Evolutionary conservation across 2,797 vertebrate genomes (phyloP).

Genomic region (Intellagama lesueurii): DNA sequence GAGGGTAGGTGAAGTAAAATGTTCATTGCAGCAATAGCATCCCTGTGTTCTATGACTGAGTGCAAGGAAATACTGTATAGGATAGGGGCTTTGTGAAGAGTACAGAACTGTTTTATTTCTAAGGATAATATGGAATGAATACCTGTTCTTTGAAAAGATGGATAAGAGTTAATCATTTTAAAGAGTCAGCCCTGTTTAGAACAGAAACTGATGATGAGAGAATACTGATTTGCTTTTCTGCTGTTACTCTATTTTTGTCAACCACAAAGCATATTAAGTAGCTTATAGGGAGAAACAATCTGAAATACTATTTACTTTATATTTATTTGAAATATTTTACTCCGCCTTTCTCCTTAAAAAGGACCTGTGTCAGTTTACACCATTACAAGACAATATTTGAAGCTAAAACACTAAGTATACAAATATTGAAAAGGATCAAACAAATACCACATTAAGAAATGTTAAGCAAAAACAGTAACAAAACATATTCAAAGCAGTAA

Average conservation of each 20-base stretch:
- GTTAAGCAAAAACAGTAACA: no score
- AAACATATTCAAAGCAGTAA: no score
- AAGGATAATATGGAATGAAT: background rate
- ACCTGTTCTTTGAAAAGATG: background rate
- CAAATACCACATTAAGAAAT: no score
- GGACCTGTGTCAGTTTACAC: no score
- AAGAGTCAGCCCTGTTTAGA: background rate
- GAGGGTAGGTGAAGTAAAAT: background rate
- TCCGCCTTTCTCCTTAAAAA: no score
- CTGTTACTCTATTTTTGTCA: background rate
- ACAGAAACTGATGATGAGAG: background rate
- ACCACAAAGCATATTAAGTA: background rate
- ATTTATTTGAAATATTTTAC: no score
- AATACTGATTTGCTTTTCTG: background rate
- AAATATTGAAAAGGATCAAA: no score
- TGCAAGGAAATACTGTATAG: background rate
- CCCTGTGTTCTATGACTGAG: background rate
- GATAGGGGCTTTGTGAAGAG: background rate
- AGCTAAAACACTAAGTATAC: no score
- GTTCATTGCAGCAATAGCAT: background rate
- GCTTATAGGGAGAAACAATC: background rate
- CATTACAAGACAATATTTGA: no score
- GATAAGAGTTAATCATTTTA: background rate
- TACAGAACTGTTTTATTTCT: background rate
- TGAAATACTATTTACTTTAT: background rate